Evolutionary conservation across 2,797 vertebrate genomes (phyloP).

Genomic region (Poecilia gillii): DNA sequence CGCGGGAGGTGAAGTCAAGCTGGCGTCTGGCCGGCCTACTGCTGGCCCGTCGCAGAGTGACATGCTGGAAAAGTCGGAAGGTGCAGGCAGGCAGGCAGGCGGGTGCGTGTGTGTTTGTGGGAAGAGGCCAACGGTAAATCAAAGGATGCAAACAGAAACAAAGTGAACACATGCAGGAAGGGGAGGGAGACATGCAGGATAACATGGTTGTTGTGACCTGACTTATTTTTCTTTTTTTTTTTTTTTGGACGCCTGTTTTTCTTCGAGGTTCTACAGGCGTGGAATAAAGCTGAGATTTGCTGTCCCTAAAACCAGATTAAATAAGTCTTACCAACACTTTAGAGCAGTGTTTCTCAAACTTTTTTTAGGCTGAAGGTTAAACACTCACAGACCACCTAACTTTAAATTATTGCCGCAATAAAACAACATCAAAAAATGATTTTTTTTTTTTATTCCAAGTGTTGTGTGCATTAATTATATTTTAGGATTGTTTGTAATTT

Average conservation of each 20-base stretch:
- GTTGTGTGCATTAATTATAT: no score
- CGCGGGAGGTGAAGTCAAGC: conserved; percentile 84
- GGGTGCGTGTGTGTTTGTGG: conserved; percentile 42
- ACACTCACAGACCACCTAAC: no score
- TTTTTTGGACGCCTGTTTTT: neutral
- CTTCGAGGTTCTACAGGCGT: neutral
- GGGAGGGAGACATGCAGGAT: conserved; percentile 39
- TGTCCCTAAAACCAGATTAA: neutral
- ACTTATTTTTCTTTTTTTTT: no score
- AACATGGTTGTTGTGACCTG: neutral
- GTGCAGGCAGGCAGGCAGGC: conserved; percentile 22
- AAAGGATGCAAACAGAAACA: conserved; percentile 67
- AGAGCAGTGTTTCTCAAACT: neutral
- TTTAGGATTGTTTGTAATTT: no score
- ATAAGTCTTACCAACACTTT: neutral
- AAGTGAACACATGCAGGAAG: conserved; percentile 63
- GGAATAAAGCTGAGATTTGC: conserved; percentile 2
- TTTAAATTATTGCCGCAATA: no score
- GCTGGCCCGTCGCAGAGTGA: conserved; percentile 80
- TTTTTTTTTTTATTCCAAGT: no score
- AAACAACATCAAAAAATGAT: no score
- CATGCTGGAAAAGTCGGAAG: conserved; percentile 81
- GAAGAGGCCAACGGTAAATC: conserved; percentile 38
- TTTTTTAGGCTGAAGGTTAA: no score
- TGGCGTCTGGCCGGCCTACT: conserved; percentile 82